Percentiles rank a stretch among this genome's conserved stretches.
phyloP scores from a whole-genome alignment of 2,888 invertebrate genomes.

The Hirtodrosophila alboralis region DNA sequence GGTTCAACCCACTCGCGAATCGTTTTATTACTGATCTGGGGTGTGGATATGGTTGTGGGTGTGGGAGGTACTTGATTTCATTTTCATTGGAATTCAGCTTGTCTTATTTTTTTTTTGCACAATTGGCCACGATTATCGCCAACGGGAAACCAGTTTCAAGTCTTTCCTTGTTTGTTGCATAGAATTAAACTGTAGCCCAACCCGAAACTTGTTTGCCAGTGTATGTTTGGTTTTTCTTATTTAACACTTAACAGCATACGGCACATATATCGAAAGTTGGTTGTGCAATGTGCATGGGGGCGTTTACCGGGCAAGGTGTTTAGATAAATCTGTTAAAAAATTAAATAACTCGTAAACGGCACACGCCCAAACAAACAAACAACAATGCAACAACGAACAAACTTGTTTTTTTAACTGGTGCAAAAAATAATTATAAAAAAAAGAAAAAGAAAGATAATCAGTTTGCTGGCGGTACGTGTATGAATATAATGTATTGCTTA shows the following conservation, averaged over 20 bases:
- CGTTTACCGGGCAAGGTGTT: constrained; percentile 66
- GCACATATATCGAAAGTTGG: constrained; percentile 49
- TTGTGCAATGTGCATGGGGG: constrained; percentile 69
- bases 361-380: constrained; percentile 24
- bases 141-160: constrained; percentile 62
- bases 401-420: neutral
- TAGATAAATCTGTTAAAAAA: constrained; percentile 63
- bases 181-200: constrained; percentile 56
- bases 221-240: constrained; percentile 30
- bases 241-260: constrained; percentile 33
- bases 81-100: constrained; percentile 68
- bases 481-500: constrained; percentile 50
- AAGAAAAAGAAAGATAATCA: constrained; percentile 19
- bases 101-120: constrained; percentile 53
- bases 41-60: constrained; percentile 20
- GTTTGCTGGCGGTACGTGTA: constrained; percentile 29
- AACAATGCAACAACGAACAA: no score
- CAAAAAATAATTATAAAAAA: neutral
- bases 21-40: constrained; percentile 30
- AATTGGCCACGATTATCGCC: constrained; percentile 54
- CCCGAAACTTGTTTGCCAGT: constrained; percentile 59
- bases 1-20: constrained; percentile 41
- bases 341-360: constrained; percentile 49
- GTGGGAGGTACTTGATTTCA: constrained; percentile 44
- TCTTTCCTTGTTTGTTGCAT: constrained; percentile 73